Evolutionary conservation across 2,888 invertebrate species (phyloP), one percentile per base, ranked within the genome.

Genomic region (Brachynemurus nebulosus): DNA sequence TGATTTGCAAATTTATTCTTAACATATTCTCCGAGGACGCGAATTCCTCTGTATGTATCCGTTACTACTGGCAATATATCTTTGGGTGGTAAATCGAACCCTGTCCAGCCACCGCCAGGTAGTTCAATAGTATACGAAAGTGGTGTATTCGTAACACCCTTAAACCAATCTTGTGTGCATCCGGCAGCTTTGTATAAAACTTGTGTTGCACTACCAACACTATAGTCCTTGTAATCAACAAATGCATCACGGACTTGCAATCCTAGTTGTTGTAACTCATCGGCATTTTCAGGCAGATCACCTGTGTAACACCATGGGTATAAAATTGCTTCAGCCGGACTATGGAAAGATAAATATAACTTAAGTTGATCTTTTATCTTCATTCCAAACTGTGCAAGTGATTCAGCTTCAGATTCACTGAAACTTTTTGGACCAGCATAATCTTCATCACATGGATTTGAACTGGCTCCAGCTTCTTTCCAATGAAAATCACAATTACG

Each of bases 331-430:
- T 74, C 70, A 9, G 84, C 84, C 54, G 72, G 85, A 8, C 84
- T 78, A 56, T 88, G 88, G 50, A 86, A 65, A 1, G 80, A 76
- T 8, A 86, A 55, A 57, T 82, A 86, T 48, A 80, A 63, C 39
- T 76, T 69, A 19, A 75, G 65, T 11, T 69, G 62, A 8, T 61
- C 54, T 0, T 68, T 62, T 17, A 72, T 55, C 2, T 69, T 60
- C 2, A 67, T 54, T 25, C 84, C 57, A 48, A 78, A 67, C 47
- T 77, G 70, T 0, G 74, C 65, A 3, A 85, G 64, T 34, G 72
- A 21, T 56, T 55, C 0, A 72, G 76, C 62, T 84, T 73, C 72
- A 1, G 58, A 54, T 53, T 73, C 72, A 1, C 71, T 71, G 52
- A 69, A 68, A 2, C 67, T 58, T 11, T 44, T 27, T 1, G 57